Evolutionary conservation across 1,140 invertebrate species (phyloP).

Genomic region (Sycobia sp.): DNA sequence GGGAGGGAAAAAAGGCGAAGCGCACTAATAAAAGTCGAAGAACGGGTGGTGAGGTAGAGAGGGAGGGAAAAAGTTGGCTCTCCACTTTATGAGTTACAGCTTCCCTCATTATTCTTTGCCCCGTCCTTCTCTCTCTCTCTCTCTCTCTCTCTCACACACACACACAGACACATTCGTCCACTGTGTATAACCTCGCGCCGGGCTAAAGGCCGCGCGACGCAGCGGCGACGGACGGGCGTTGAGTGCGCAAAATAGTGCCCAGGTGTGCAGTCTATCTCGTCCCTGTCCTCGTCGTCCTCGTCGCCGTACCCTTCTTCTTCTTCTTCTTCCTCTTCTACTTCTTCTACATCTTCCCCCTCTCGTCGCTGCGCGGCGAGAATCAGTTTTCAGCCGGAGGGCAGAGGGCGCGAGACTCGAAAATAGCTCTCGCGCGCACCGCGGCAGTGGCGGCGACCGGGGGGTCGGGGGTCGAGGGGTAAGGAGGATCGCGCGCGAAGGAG

Average conservation of each 20-base stretch:
- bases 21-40: too few species aligned
- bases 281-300: conserved; percentile 28
- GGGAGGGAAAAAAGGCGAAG: background rate
- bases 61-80: conserved; percentile 3
- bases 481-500: conserved; percentile 15
- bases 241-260: conserved; percentile 2
- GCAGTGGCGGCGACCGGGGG: conserved; percentile 1
- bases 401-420: background rate
- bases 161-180: too few species aligned
- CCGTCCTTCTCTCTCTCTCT: too few species aligned
- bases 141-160: too few species aligned
- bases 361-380: too few species aligned
- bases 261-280: conserved; percentile 38
- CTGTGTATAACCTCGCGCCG: too few species aligned
- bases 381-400: conserved; percentile 10
- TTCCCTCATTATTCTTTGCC: conserved; percentile 31
- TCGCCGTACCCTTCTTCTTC: too few species aligned
- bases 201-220: conserved; percentile 13
- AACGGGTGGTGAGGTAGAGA: too few species aligned
- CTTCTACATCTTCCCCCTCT: too few species aligned
- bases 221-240: too few species aligned
- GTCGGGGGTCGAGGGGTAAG: background rate
- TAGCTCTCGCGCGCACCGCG: too few species aligned
- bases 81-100: conserved; percentile 14
- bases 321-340: too few species aligned